Base-by-base conservation (phyloP, 2,113 vertebrate species). In the Peromyscus maniculatus region DNA sequence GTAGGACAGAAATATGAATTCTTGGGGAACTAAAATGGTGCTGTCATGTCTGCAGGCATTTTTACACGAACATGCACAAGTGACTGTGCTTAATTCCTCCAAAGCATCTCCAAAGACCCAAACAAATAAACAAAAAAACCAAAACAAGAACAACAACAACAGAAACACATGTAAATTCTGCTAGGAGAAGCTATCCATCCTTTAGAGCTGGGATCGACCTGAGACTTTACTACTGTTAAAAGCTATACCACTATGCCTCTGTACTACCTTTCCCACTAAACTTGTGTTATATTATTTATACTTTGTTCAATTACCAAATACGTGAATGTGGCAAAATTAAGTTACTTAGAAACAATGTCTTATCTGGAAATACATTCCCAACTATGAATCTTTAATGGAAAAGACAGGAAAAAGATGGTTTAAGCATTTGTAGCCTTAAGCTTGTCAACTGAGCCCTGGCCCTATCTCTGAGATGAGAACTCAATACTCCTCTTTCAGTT, bases 351-450 rank as follows among this genome's bases (percentile, higher is more conserved):
- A 39, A 77, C 39, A 94, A 88, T 62, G 10, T 49, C 33, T 31
- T 57, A 8, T 77, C n/a, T 91, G 11, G 21, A 69, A 94, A 71
- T 21, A 91, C 71, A 10, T 59, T 39, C 26, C 67, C 83, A 94
- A 93, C 55, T 89, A 93, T 9, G 15, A 6, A 95, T 26, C 52
- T 72, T 94, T 91, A 94, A 94, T 74, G 7, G 92, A 91, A 90
- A 95, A 49, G 17, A 77, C 72, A 71, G 36, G 33, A 72, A 87
- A 82, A 90, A 67, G 31, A 57, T 0, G 64, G 39, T 1, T 84
- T 55, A 96, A 55, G 59, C 9, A 69, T 26, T 72, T 24, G 11
- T 31, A 24, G 21, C 36, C 52, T 28, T 77, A 89, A 90, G 7
- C 24, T 75, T 24, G 62, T 90, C 39, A 52, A 11, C 17, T 28